Evolutionary conservation across 2,797 vertebrate genomes (phyloP), one percentile per base, ranked within the genome.

Genomic region (Characodon lateralis): DNA sequence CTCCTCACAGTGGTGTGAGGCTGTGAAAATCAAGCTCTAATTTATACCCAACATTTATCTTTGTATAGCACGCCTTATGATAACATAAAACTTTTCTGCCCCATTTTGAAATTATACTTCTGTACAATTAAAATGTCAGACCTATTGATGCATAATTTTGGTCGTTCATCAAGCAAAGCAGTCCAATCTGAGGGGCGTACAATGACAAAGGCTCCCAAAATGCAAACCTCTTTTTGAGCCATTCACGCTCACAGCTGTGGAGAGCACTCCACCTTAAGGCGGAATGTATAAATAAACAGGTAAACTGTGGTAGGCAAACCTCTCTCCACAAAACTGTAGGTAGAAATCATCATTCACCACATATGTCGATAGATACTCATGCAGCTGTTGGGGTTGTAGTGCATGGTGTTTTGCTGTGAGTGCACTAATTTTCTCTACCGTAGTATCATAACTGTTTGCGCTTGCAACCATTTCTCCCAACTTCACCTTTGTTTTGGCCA

Each of bases 241-340:
- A 71, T 66, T 72, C 74, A 68, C 50, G 24, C 50, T 81, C 84
- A 24, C 66, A 65, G 71, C 82, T 68, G 61, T 53, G 26, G 71
- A 78, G 53, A 31, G 55, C 59, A 9, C 83, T 82, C 65, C 82
- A 71, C 65, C 66, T 83, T 77, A 74, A 78, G 50, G 61, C n/a
- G 58, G 56, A 63, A 74, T 80, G 79, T 69, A 80, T 83, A 73
- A 85, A 88, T 83, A 83, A 88, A 81, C 77, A 76, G 69, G 78
- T 79, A 68, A 76, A 82, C 35, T 71, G 77, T 61, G 53, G n/a
- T 31, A 61, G 2, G 73, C 5, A 8, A 43, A 66, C 28, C 69
- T 10, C 69, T 48, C 43, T 68, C 26, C 22, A 43, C 1, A 58
- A 31, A 18, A 72, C 75, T 55, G 53, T 72, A 48, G 48, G 65